phyloP scores from a whole-genome alignment of 2,113 vertebrate genomes.

The Rhinolophus ferrumequinum region DNA sequence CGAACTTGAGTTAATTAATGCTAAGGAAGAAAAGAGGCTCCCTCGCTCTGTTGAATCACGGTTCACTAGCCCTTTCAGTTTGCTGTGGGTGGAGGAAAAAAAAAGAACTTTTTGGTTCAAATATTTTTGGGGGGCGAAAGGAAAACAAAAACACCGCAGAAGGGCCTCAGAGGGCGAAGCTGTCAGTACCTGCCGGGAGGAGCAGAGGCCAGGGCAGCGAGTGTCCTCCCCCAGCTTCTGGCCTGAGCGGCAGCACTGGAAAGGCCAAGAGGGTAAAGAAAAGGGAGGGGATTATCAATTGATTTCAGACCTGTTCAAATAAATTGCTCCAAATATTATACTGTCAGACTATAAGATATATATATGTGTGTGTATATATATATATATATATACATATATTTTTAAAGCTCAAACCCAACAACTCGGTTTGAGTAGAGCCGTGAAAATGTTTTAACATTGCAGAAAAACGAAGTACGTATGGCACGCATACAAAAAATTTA shows the following conservation, averaged over 20 bases:
- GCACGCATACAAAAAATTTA: constrained; percentile 65
- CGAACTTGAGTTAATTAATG: constrained; percentile 87
- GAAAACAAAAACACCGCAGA: constrained; percentile 84
- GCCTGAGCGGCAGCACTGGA: background rate
- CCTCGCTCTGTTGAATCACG: constrained; percentile 84
- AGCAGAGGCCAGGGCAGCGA: background rate
- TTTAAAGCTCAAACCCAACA: constrained; percentile 47
- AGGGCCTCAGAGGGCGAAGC: constrained; percentile 65
- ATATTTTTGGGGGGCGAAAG: constrained; percentile 85
- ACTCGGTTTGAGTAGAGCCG: constrained; percentile 54
- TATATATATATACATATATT: constrained; percentile 8
- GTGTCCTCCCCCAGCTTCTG: background rate
- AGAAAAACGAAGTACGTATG: constrained; percentile 63
- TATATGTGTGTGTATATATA: constrained; percentile 29
- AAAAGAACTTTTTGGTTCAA: constrained; percentile 84
- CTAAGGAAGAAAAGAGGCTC: constrained; percentile 84
- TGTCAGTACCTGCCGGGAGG: constrained; percentile 66
- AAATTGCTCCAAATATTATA: constrained; percentile 34
- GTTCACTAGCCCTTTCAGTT: constrained; percentile 85
- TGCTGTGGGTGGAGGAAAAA: constrained; percentile 82
- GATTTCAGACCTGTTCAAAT: constrained; percentile 29
- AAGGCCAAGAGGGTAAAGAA: background rate
- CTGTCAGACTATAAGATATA: constrained; percentile 42
- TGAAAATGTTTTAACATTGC: constrained; percentile 64
- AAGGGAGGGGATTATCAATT: background rate